Conservation (phyloP, 2,888 invertebrate genomes). For the Archips xylosteana region DNA sequence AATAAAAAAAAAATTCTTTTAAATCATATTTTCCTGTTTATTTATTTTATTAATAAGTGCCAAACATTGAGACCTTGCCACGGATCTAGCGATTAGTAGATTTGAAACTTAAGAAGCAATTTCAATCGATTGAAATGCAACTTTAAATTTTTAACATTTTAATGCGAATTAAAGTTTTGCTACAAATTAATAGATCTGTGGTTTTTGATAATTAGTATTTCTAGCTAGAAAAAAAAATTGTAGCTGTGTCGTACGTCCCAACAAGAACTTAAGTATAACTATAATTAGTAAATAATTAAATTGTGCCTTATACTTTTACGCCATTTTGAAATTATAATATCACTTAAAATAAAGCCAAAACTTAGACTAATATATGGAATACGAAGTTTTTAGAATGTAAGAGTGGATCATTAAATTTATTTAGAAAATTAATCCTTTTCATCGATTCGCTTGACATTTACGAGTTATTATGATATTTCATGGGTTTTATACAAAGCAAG, state of each 20-base stretch:
- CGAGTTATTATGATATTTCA: conserved; percentile 25
- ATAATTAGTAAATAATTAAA: conserved; percentile 77
- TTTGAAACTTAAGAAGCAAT: neutral
- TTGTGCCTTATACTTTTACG: conserved; percentile 84
- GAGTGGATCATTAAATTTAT: conserved; percentile 24
- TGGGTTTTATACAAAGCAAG: conserved; percentile 29
- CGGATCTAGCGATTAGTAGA: neutral
- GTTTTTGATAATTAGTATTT: conserved; percentile 22
- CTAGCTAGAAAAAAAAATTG: conserved; percentile 52
- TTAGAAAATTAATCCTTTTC: conserved; percentile 16
- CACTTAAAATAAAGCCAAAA: conserved; percentile 76
- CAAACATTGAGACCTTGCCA: conserved; percentile 48
- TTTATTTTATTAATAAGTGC: conserved; percentile 52
- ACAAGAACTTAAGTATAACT: conserved; percentile 59
- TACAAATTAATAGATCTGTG: neutral
- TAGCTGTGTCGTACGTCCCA: conserved; percentile 79
- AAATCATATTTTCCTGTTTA: neutral
- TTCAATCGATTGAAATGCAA: neutral
- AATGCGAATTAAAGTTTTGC: too few species aligned
- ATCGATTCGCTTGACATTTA: conserved; percentile 24
- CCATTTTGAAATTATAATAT: conserved; percentile 82
- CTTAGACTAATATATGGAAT: conserved; percentile 54
- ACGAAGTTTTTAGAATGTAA: conserved; percentile 57
- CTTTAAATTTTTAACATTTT: neutral
- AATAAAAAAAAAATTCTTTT: too few species aligned